These are phyloP conservation scores for Chaetoderma sp. DNA, from an alignment of 2,888 invertebrate genomes.

Conservation along the genomic window DNA sequence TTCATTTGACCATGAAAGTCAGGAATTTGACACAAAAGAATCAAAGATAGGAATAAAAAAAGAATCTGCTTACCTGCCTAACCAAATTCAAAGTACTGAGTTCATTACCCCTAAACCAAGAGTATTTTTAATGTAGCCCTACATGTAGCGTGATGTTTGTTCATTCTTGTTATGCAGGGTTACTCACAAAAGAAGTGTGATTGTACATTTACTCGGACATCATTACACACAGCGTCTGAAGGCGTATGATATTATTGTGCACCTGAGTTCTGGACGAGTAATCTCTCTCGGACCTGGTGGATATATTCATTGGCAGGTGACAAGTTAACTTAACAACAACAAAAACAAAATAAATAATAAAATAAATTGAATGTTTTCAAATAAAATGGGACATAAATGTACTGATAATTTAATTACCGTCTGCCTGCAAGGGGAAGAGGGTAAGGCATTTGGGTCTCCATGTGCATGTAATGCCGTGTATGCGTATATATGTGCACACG, in stretches of 20 bases:
- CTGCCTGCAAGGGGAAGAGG: no score
- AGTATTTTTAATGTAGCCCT: background rate
- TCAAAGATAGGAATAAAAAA: no score
- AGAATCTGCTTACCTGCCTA: background rate
- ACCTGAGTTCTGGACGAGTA: conserved; percentile 57
- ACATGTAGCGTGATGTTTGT: no score
- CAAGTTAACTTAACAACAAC: background rate
- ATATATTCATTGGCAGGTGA: conserved; percentile 65
- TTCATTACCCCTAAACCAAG: background rate
- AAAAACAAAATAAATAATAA: no score
- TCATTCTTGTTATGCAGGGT: conserved; percentile 38
- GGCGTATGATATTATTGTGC: conserved; percentile 56
- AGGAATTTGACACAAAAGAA: no score
- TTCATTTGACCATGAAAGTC: no score
- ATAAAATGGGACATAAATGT: no score
- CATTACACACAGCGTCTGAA: conserved; percentile 50
- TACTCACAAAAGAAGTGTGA: conserved; percentile 53
- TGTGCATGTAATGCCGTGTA: no score
- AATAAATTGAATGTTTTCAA: no score
- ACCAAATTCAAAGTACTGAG: background rate
- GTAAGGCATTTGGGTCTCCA: no score
- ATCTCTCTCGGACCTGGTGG: conserved; percentile 60
- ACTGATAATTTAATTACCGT: no score
- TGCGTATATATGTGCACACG: no score
- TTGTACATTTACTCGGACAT: conserved; percentile 59